Conservation (phyloP, 2,888 invertebrate species). For the Xestoiulus laeticollis region DNA sequence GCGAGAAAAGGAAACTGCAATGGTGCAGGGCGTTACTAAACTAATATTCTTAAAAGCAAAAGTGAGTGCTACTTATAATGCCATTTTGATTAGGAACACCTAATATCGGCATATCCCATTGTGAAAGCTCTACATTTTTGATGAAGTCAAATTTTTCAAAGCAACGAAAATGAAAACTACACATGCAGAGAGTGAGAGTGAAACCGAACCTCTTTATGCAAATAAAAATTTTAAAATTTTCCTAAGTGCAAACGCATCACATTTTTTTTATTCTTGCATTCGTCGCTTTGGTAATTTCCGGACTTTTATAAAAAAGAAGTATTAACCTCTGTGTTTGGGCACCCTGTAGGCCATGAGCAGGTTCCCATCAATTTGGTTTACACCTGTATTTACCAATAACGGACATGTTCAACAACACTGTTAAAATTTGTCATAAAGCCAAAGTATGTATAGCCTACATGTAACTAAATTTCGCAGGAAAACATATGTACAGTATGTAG, state of each 20-base stretch:
- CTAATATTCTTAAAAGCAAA: constrained; percentile 29
- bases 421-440: too few species aligned
- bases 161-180: neutral
- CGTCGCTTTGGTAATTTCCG: neutral
- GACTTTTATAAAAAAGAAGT: neutral
- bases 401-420: too few species aligned
- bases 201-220: neutral
- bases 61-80: constrained; percentile 39
- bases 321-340: neutral
- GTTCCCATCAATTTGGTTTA: too few species aligned
- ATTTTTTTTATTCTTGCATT: neutral
- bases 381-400: too few species aligned
- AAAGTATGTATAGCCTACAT: too few species aligned
- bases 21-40: constrained; percentile 11
- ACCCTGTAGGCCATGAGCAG: neutral
- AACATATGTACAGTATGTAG: too few species aligned
- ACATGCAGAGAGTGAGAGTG: neutral
- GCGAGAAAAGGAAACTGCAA: constrained; percentile 10
- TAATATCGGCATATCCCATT: constrained; percentile 9
- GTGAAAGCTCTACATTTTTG: neutral
- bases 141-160: neutral
- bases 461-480: too few species aligned
- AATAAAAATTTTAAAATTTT: neutral
- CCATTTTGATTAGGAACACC: neutral
- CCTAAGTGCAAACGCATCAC: neutral